phyloP scores from a whole-genome alignment of 2,113 vertebrate species.

The Hyla sarda region DNA sequence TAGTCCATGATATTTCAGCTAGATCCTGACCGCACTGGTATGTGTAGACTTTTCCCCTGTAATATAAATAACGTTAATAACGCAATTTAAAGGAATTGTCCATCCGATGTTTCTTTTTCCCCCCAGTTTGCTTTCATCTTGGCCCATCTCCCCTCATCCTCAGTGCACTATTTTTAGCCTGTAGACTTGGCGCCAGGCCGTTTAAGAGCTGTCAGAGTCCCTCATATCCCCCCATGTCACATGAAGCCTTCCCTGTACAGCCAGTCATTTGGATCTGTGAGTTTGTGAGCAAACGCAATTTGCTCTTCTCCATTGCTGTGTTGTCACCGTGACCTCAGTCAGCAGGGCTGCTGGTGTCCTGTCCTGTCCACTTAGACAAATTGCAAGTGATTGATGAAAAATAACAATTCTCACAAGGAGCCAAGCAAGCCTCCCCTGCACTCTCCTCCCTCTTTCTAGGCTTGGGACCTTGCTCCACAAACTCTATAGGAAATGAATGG shows the following conservation, averaged over 20 bases:
- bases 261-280: constrained; percentile 68
- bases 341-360: constrained; percentile 77
- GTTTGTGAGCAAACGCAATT: constrained; percentile 74
- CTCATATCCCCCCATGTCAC: constrained; percentile 93
- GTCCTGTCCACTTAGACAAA: constrained; percentile 82
- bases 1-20: background rate
- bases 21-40: background rate
- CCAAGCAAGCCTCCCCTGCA: constrained; percentile 65
- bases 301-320: constrained; percentile 72
- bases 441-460: constrained; percentile 65
- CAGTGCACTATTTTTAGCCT: constrained; percentile 89
- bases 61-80: constrained; percentile 1
- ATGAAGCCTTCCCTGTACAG: constrained; percentile 75
- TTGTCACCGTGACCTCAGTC: constrained; percentile 79
- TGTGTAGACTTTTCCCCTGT: background rate
- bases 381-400: constrained; percentile 82
- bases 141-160: constrained; percentile 83
- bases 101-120: background rate
- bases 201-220: constrained; percentile 97
- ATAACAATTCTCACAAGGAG: constrained; percentile 79
- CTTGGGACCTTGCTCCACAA: constrained; percentile 30
- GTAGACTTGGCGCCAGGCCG: constrained; percentile 94
- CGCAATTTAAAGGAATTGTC: constrained; percentile 3
- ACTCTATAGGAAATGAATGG: constrained; percentile 50
- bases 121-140: constrained; percentile 73